Percentiles rank a stretch among this genome's conserved stretches.
These are phyloP conservation scores for Hippocampus abdominalis DNA, from an alignment of 2,113 vertebrate species.

Conservation along the genomic window DNA sequence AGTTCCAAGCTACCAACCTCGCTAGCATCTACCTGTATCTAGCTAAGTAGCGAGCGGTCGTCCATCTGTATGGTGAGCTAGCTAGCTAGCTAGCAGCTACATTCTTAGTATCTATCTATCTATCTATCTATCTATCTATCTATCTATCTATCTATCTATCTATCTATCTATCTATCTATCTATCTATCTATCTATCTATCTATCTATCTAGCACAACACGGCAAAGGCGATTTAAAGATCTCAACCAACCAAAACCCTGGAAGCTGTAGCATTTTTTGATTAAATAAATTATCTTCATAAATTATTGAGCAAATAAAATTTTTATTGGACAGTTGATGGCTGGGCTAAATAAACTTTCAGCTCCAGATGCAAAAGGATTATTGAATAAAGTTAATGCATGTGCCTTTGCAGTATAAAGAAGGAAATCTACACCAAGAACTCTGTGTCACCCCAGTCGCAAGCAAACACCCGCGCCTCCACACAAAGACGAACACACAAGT, in stretches of 20 bases:
- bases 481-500: constrained; percentile 32
- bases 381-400: not conserved
- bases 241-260: not conserved
- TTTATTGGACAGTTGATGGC: constrained; percentile 2
- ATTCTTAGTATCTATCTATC: no score
- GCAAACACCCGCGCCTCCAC: not conserved
- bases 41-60: no score
- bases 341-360: constrained; percentile 4
- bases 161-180: not conserved
- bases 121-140: no score
- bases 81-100: no score
- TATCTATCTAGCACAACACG: not conserved
- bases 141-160: no score
- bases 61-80: no score
- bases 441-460: constrained; percentile 31
- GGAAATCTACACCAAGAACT: constrained; percentile 28
- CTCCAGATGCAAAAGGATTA: not conserved
- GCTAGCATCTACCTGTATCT: no score
- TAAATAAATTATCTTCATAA: not conserved
- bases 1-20: no score
- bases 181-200: not conserved
- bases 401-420: not conserved
- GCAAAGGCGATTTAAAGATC: no score
- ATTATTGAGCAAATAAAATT: not conserved
- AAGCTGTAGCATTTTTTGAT: not conserved